A percentile compares a stretch with the other conserved stretches of the same genome.
Evolutionary conservation across 1,140 invertebrate genomes (phyloP).

Genomic region (Megalonaias nervosa): DNA sequence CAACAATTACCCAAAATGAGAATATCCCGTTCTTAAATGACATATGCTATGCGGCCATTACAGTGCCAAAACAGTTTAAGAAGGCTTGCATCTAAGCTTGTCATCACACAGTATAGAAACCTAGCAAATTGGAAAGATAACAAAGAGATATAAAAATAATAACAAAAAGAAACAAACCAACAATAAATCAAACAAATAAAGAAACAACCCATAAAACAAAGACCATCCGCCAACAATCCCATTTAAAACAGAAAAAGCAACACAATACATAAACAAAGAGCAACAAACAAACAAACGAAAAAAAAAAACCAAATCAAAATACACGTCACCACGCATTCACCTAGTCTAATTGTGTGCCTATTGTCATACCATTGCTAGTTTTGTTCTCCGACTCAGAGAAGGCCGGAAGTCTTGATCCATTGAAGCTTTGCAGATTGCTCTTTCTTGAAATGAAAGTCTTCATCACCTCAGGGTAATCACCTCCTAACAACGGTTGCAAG

Average conservation of each 20-base stretch:
- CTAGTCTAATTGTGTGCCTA: constrained; percentile 21
- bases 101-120: too few relatives aligned
- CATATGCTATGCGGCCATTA: background rate
- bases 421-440: constrained; percentile 37
- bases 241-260: too few relatives aligned
- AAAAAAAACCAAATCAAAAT: background rate
- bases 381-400: constrained; percentile 42
- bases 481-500: constrained; percentile 60
- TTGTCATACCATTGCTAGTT: constrained; percentile 27
- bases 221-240: background rate
- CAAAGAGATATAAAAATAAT: background rate
- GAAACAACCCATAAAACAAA: background rate
- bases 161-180: background rate
- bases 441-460: constrained; percentile 40
- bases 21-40: background rate
- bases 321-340: background rate
- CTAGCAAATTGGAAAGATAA: too few relatives aligned
- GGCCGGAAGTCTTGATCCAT: constrained; percentile 43
- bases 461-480: constrained; percentile 69
- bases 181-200: background rate
- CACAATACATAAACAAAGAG: too few relatives aligned
- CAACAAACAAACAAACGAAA: background rate
- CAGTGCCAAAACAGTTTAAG: too few relatives aligned
- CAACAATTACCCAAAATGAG: background rate
- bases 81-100: too few relatives aligned